Conservation (phyloP, 2,113 vertebrate genomes). For the Hipposideros armiger region DNA sequence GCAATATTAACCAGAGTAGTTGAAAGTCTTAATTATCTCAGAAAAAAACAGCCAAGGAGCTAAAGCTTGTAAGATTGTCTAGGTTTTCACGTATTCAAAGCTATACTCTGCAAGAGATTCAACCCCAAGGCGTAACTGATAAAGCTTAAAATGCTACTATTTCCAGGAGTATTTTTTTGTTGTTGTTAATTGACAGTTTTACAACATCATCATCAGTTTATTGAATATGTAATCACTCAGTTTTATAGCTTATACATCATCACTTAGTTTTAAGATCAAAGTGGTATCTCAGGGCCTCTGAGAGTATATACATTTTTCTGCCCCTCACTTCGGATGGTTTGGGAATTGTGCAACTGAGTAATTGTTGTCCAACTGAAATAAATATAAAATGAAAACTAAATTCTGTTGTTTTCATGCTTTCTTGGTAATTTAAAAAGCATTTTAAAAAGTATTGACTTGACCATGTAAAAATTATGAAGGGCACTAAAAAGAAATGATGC, state of each 20-base stretch:
- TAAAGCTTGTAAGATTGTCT: neutral
- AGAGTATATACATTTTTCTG: neutral
- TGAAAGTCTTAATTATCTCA: neutral
- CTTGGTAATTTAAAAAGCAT: conserved; percentile 27
- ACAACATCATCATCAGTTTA: neutral
- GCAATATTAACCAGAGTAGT: neutral
- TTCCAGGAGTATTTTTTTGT: neutral
- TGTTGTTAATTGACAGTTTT: neutral
- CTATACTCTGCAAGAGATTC: neutral
- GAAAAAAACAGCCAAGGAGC: neutral
- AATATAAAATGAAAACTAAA: neutral
- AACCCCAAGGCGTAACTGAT: neutral
- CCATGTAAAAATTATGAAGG: neutral
- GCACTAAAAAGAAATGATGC: neutral
- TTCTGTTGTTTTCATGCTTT: neutral
- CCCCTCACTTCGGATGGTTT: neutral
- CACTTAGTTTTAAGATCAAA: conserved; percentile 47
- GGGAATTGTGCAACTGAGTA: neutral
- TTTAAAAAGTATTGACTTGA: neutral
- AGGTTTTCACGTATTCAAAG: neutral
- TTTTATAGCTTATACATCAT: conserved; percentile 29
- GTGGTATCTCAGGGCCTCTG: neutral
- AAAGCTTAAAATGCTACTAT: conserved; percentile 12
- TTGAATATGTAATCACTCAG: neutral
- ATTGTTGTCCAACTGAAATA: neutral